These are phyloP conservation scores for Eurystomus gularis DNA, from an alignment of 2,113 vertebrate species.

Conservation along the genomic window DNA sequence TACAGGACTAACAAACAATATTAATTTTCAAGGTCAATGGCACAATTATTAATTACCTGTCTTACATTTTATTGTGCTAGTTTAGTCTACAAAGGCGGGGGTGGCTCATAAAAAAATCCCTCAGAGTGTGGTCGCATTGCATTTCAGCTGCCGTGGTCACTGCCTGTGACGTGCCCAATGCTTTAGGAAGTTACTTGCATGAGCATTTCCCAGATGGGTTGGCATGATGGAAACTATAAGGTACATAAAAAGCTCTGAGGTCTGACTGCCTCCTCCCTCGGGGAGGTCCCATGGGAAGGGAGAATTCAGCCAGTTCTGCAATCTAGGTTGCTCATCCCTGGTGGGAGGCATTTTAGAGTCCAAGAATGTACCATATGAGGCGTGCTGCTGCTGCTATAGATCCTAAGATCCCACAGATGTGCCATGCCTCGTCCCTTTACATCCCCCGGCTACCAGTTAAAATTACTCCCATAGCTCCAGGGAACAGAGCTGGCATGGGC, in stretches of 20 bases:
- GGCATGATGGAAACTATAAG: slow-evolving; percentile 25
- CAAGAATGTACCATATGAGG: neutral
- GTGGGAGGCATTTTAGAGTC: neutral
- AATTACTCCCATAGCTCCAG: neutral
- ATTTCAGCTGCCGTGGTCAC: slow-evolving; percentile 43
- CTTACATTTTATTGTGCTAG: slow-evolving; percentile 74
- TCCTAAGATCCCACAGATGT: neutral
- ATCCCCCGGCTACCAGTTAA: neutral
- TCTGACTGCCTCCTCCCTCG: neutral
- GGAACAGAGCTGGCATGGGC: neutral
- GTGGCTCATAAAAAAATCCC: slow-evolving; percentile 35
- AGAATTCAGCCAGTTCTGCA: neutral
- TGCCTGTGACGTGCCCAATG: neutral
- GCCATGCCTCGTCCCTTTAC: neutral
- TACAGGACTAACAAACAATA: slow-evolving; percentile 82
- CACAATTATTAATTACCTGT: slow-evolving; percentile 81
- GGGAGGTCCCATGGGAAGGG: neutral
- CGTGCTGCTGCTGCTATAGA: neutral
- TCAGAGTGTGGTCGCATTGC: slow-evolving; percentile 30
- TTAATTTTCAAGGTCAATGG: slow-evolving; percentile 81
- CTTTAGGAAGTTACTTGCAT: slow-evolving; percentile 68
- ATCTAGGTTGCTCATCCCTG: neutral
- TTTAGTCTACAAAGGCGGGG: slow-evolving; percentile 61
- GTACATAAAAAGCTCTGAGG: slow-evolving; percentile 26
- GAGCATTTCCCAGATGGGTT: slow-evolving; percentile 27